These are phyloP conservation scores for Drosophila erecta DNA, from an alignment of 1,140 invertebrate species.

Conservation along the genomic window DNA sequence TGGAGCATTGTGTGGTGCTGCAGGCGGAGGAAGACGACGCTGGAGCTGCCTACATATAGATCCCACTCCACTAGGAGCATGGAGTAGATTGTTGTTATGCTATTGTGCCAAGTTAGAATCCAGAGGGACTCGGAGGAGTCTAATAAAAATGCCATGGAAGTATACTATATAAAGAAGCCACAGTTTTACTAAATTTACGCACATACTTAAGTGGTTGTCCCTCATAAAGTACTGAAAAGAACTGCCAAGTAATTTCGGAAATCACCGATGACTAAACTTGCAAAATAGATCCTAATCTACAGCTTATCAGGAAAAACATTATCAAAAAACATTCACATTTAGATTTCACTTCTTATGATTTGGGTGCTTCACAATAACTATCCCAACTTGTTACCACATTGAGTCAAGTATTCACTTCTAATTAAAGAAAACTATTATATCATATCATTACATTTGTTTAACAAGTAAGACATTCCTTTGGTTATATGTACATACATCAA, in stretches of 20 bases:
- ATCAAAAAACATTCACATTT: background rate
- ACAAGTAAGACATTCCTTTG: background rate
- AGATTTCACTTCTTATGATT: background rate
- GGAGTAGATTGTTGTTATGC: conserved; percentile 64
- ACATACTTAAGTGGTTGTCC: no score
- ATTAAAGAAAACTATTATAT: no score
- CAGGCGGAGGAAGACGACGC: conserved; percentile 84
- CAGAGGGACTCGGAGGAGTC: background rate
- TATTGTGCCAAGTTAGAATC: conserved; percentile 11
- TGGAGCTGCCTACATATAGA: conserved; percentile 86
- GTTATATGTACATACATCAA: no score
- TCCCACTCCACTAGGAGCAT: conserved; percentile 81
- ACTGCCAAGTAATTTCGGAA: no score
- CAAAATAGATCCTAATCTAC: background rate
- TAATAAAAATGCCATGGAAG: conserved; percentile 41
- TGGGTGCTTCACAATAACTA: background rate
- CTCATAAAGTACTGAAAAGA: no score
- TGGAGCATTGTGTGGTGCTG: conserved; percentile 86
- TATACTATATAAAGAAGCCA: background rate
- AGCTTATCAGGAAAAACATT: conserved; percentile 27
- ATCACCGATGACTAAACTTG: background rate
- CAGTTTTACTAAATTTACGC: no score
- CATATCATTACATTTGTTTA: no score
- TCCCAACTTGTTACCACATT: background rate
- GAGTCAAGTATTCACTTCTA: no score